Evolutionary conservation across 2,888 invertebrate genomes (phyloP), one percentile per base, ranked within the genome.

Genomic region (Dasysyrphus tricinctus): DNA sequence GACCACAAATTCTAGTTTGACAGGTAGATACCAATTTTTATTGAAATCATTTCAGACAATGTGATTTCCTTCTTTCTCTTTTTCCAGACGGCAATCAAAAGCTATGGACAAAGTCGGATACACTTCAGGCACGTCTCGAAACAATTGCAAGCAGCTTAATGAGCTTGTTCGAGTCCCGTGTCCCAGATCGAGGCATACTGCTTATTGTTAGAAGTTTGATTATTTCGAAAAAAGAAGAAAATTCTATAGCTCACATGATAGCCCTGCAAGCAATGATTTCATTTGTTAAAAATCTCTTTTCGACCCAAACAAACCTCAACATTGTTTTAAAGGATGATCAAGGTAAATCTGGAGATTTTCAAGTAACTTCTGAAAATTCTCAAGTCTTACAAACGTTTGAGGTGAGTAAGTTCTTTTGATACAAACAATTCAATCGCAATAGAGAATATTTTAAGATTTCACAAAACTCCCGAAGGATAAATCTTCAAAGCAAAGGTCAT

Each of bases 331-430:
- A 94, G 65, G 91, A 91, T 11, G 84, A 84, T 12, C 89, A 89
- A 1, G 90, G 90, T 39, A 90, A 90, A 19, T 89, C 89, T 14
- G 91, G 90, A 29, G 89, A 89, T 2, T 95, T 97, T 89, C 95
- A 94, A 88, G 94, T 97, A 9, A 96, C 95, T 89, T 94, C 94
- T 72, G 95, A 96, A 75, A 98, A 97, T 90, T 94, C 96, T 0
- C 95, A 98, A 93, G 95, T 97, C 73, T 94, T 97, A 44, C 98
- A 98, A 91, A 96, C 95, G 88, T 94, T 95, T 89, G 94, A 95
- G 85, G 96, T 96, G 92, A 84, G 72, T 24, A 24, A 24, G 2
- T 24, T 24, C 24, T 24, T 24, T 2, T 24, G 1, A 2, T 24
- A 24, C 24, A 24, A 24, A 3, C 24, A 2, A 2, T 24, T 24